phyloP scores from a whole-genome alignment of 1,140 invertebrate species.

The Pantala flavescens region DNA sequence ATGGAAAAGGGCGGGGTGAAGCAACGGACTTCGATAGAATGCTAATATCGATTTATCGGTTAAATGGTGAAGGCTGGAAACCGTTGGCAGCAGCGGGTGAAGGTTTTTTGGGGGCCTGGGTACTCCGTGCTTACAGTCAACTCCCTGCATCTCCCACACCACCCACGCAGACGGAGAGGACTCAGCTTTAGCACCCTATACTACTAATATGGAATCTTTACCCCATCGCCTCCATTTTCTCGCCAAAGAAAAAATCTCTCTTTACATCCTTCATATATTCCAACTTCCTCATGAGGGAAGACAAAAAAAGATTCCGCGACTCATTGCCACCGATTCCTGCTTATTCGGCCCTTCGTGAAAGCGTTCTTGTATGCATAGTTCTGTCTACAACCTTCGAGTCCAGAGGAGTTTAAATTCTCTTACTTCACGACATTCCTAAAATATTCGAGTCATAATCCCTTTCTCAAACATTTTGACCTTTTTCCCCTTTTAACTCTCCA shows the following conservation, averaged over 20 bases:
- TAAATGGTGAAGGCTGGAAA: slow-evolving; percentile 1
- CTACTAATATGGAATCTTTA: not conserved
- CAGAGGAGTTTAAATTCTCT: not conserved
- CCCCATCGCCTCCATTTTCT: not conserved
- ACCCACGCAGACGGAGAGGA: not conserved
- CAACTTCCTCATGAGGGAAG: not conserved
- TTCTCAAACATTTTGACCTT: not conserved
- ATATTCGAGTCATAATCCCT: not conserved
- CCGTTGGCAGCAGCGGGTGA: slow-evolving; percentile 1
- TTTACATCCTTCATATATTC: not conserved
- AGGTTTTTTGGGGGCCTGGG: not conserved
- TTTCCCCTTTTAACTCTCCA: too few species aligned
- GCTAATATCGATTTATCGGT: slow-evolving; percentile 9
- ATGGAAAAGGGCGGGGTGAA: not conserved
- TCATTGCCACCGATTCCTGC: not conserved
- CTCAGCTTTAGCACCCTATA: too few species aligned
- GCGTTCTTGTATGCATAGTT: not conserved
- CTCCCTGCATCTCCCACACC: not conserved
- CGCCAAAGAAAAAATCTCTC: not conserved
- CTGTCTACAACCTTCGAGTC: not conserved
- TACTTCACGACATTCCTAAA: not conserved
- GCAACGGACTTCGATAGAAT: slow-evolving; percentile 1
- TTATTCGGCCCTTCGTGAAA: not conserved
- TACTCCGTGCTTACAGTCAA: not conserved
- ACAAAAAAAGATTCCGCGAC: not conserved